Evolutionary conservation across 2,797 vertebrate genomes (phyloP).

Genomic region (Mareca strepera): DNA sequence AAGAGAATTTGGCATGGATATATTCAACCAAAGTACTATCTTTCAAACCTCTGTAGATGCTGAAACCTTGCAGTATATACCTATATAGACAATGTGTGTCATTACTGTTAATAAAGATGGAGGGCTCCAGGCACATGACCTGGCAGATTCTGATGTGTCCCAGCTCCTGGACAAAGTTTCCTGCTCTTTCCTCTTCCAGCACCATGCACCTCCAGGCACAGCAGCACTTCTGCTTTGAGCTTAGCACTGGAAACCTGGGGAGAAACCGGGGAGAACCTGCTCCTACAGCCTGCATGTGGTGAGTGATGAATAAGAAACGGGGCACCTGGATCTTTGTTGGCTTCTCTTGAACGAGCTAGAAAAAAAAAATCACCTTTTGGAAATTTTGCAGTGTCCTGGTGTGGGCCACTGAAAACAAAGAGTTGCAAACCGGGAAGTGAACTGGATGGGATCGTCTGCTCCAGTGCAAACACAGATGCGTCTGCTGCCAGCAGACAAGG

Average conservation of each 20-base stretch:
- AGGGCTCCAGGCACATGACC: background rate
- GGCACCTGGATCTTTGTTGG: background rate
- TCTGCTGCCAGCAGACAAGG: constrained; percentile 41
- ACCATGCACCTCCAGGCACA: background rate
- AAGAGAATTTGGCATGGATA: background rate
- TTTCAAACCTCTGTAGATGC: background rate
- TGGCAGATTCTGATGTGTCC: background rate
- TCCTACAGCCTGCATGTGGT: fast-evolving
- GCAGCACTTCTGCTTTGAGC: background rate
- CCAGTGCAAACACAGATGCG: background rate
- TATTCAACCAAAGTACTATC: background rate
- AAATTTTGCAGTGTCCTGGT: background rate
- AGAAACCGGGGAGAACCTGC: background rate
- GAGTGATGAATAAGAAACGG: background rate
- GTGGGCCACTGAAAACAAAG: background rate
- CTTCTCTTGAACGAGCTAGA: background rate
- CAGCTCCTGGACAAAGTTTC: background rate
- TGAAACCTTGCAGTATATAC: background rate
- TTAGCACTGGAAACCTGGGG: background rate
- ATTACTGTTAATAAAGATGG: background rate
- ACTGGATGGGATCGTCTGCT: background rate
- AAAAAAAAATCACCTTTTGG: background rate
- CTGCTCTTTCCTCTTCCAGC: background rate
- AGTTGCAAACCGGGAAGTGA: background rate
- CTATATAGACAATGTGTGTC: background rate